Evolutionary conservation across 2,797 vertebrate species (phyloP).

Genomic region (Takifugu ocellatus): DNA sequence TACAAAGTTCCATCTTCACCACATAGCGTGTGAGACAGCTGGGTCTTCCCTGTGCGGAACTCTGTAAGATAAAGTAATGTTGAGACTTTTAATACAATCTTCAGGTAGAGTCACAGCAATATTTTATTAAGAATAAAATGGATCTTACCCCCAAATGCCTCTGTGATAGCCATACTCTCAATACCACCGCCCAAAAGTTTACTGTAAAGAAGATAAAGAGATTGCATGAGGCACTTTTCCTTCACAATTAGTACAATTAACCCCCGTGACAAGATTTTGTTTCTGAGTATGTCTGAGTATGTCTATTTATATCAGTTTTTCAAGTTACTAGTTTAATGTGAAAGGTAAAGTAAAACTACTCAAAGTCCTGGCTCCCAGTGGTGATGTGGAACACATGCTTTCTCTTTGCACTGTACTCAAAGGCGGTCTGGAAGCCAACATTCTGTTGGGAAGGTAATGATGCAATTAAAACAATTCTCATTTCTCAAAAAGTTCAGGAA

Average conservation of each 20-base stretch:
- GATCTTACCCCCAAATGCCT: constrained; percentile 91
- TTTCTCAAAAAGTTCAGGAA: background rate
- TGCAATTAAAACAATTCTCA: background rate
- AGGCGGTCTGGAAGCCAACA: constrained; percentile 93
- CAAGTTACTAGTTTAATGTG: background rate
- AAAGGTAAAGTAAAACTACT: constrained; percentile 71
- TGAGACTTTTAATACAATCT: background rate
- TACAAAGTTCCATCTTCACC: constrained; percentile 73
- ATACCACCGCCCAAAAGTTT: constrained; percentile 95
- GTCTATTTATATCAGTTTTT: background rate
- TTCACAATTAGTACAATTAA: background rate
- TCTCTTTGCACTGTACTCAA: constrained; percentile 90
- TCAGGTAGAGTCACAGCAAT: background rate
- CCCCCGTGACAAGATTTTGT: background rate
- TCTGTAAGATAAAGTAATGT: constrained; percentile 73
- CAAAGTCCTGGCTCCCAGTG: constrained; percentile 96
- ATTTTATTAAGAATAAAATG: background rate
- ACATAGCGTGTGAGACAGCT: constrained; percentile 95
- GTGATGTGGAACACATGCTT: constrained; percentile 95
- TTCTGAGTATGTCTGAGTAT: background rate
- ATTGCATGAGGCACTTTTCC: background rate
- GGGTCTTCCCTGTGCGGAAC: constrained; percentile 98
- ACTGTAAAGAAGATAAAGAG: constrained; percentile 69
- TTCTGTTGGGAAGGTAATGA: constrained; percentile 68
- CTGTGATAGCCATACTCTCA: constrained; percentile 99